Evolutionary conservation across 2,113 vertebrate genomes (phyloP), one percentile per base, ranked within the genome.

Genomic region (Pagrus major): DNA sequence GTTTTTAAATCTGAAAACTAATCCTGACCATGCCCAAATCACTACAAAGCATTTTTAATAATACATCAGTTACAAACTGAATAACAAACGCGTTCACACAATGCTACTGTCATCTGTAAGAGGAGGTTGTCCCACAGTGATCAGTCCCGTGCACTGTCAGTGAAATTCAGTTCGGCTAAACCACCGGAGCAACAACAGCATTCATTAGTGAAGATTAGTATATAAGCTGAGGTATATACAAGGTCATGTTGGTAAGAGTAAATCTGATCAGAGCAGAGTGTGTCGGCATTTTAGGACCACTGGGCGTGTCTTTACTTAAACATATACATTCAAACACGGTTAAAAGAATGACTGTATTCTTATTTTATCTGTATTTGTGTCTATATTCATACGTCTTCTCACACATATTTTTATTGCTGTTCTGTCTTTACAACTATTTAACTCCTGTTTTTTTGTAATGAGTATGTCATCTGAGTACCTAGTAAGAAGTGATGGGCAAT

Each of bases 251-350:
- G 29, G 29, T 29, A n/a, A 29, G 47, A 78, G 20, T 15, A 46
- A 72, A 60, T 54, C 63, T 73, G 61, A 73, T 61, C 21, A 63
- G 65, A 23, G 27, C 18, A 65, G 11, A 29, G 42, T 46, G 3
- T 72, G 25, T 37, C 10, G 3, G 63, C 25, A 37, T 54, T 42
- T 52, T 25, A 41, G 16, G 41, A 18, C 41, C 61, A 31, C 9
- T 23, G 1, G 20, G 9, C 1, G 5, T 31, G 29, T 35, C 64
- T 33, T 44, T 20, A 23, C 39, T 11, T 27, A 18, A 44, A 29
- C 37, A 31, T 46, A n/a, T n/a, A n/a, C n/a, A n/a, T n/a, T n/a
- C n/a, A n/a, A n/a, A n/a, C n/a, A n/a, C n/a, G n/a, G n/a, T n/a
- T n/a, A n/a, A n/a, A n/a, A n/a, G n/a, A n/a, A n/a, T n/a, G n/a